Conservation (phyloP, 2,888 invertebrate genomes). For the Tryphoninae sp. region DNA sequence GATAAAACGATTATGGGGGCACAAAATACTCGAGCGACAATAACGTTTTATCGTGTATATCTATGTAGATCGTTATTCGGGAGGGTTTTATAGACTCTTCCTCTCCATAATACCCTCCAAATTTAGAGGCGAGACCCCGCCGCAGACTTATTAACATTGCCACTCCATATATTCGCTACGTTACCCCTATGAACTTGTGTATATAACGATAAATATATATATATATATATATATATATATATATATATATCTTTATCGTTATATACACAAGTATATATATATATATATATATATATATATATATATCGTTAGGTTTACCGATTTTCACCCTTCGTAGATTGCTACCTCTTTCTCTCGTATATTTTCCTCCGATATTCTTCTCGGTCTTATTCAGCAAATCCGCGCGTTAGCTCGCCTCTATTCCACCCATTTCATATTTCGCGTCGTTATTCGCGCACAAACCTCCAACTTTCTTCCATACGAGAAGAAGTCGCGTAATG, state of each 20-base stretch:
- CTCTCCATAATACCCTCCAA: no score
- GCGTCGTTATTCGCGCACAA: constrained; percentile 21
- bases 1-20: no score
- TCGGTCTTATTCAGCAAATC: constrained; percentile 33
- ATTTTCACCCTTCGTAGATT: background rate
- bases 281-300: no score
- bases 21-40: no score
- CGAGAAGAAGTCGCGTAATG: constrained; percentile 28
- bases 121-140: background rate
- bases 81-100: no score
- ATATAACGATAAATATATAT: background rate
- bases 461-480: background rate
- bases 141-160: constrained; percentile 58
- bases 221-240: no score
- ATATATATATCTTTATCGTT: no score
- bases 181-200: constrained; percentile 38
- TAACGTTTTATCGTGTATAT: no score
- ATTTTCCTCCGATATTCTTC: constrained; percentile 6
- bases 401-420: constrained; percentile 35
- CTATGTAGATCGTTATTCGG: no score
- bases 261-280: constrained; percentile 14
- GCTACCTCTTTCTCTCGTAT: constrained; percentile 1
- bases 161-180: constrained; percentile 46
- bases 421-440: constrained; percentile 37
- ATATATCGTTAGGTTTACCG: no score